Base-by-base conservation (phyloP, 1,140 invertebrate genomes). In the Pseudachorutes palmiensis region DNA sequence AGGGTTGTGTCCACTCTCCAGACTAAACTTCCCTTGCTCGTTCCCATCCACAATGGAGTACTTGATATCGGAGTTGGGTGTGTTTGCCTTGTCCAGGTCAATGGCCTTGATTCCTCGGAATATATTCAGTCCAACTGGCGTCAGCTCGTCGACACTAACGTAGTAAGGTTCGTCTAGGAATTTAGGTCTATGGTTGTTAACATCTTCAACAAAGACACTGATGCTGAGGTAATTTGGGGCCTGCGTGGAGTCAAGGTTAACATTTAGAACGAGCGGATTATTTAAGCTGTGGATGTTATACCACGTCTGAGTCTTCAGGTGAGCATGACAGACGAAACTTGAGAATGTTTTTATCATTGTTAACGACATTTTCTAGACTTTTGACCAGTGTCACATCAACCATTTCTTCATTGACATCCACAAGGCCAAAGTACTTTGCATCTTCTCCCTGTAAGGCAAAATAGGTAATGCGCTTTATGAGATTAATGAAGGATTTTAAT, bases 61-160 rank as follows among this genome's bases (percentile, higher is more conserved):
- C 70, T 90, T 87, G 5, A 94, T 83, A 70, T 92, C 90, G 0
- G 90, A 92, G 78, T 94, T 94, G 0, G 90, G 89, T 0, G 90
- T 94, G 74, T 91, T 91, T 51, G 72, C 70, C 62, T 74, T 74
- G 45, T 74, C 72, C 0, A 85, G 81, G 77, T 94, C 91, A 3
- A 86, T 80, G 0, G 90, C 90, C 45, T 84, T 82, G 55, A 93
- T 90, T 28, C 87, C 87, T 67, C 86, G 83, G 75, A 91, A 92
- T 71, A 94, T 83, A 29, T 88, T 91, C 64, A 88, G 78, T 70
- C 88, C 89, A 63, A 85, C 81, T 65, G 88, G 85, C 2, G 88
- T 88, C 26, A 88, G 80, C 76, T 92, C 90, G 71, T 91, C 88
- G 28, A 92, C 87, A 48, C 84, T 83, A 0, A 91, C 81, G 30